Percentiles rank a stretch among this genome's conserved stretches.
These are phyloP conservation scores for Pseudopipra pipra DNA, from an alignment of 2,113 vertebrate genomes.

Conservation along the genomic window DNA sequence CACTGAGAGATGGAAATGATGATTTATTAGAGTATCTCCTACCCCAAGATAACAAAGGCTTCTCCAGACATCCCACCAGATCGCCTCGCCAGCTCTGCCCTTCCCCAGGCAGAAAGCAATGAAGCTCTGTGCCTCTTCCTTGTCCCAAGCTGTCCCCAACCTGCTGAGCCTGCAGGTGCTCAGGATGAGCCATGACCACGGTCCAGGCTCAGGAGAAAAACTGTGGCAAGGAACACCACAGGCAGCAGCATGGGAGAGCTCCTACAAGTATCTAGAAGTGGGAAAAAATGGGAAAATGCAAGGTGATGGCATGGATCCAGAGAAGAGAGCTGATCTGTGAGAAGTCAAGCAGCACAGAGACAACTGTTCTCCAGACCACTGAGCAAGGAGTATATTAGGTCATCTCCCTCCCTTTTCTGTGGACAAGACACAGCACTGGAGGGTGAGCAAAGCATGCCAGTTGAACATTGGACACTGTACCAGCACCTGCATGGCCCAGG, in stretches of 20 bases:
- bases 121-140: background rate
- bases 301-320: background rate
- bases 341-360: background rate
- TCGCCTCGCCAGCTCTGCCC: background rate
- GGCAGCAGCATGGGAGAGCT: background rate
- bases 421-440: background rate
- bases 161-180: background rate
- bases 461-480: accelerated
- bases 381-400: no score
- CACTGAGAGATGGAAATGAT: background rate
- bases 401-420: background rate
- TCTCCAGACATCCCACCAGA: background rate
- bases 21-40: background rate
- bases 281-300: background rate
- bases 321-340: background rate
- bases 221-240: background rate
- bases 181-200: background rate
- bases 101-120: background rate
- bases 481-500: accelerated
- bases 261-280: background rate
- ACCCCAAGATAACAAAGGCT: background rate
- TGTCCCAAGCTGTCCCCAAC: background rate
- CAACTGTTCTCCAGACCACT: background rate
- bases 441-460: background rate
- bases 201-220: background rate